These are phyloP conservation scores for Caenorhabditis sp. DNA, from an alignment of 2,888 invertebrate species.

Conservation along the genomic window DNA sequence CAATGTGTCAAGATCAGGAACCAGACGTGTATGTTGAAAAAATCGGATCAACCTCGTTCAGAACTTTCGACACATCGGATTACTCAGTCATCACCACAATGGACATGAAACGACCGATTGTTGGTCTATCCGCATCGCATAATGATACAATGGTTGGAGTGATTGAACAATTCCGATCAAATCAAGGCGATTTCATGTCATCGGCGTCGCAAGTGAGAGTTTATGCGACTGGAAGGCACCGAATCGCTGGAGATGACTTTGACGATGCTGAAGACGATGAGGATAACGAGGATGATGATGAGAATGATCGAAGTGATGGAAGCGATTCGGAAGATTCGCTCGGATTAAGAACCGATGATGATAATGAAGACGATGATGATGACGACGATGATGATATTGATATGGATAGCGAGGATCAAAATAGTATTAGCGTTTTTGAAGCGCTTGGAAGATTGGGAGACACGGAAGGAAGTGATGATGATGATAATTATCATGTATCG, in stretches of 20 bases:
- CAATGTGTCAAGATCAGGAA: slow-evolving; percentile 9
- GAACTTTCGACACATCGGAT: slow-evolving; percentile 90
- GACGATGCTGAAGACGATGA: slow-evolving; percentile 86
- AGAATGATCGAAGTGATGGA: slow-evolving; percentile 22
- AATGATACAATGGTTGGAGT: slow-evolving; percentile 87
- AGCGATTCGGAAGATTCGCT: slow-evolving; percentile 10
- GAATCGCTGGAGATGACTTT: slow-evolving; percentile 75
- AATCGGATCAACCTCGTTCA: slow-evolving; percentile 75
- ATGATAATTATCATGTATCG: slow-evolving; percentile 12
- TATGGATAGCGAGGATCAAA: neutral
- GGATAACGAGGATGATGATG: slow-evolving; percentile 70
- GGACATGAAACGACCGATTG: slow-evolving; percentile 89
- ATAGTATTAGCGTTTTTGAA: slow-evolving; percentile 12
- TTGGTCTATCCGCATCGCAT: slow-evolving; percentile 84
- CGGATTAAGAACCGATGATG: slow-evolving; percentile 7
- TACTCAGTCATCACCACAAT: slow-evolving; percentile 84
- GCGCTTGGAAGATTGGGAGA: slow-evolving; percentile 17
- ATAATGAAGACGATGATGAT: slow-evolving; percentile 8
- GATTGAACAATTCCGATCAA: slow-evolving; percentile 77
- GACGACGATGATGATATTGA: neutral
- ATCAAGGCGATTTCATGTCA: slow-evolving; percentile 12
- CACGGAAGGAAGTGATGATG: neutral
- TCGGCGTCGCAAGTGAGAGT: slow-evolving; percentile 20
- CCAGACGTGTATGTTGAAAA: slow-evolving; percentile 10
- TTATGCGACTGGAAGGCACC: slow-evolving; percentile 78